A percentile compares a stretch with the other conserved stretches of the same genome.
phyloP scores from a whole-genome alignment of 2,888 invertebrate genomes.

The Mesorhabditis spiculigera region DNA sequence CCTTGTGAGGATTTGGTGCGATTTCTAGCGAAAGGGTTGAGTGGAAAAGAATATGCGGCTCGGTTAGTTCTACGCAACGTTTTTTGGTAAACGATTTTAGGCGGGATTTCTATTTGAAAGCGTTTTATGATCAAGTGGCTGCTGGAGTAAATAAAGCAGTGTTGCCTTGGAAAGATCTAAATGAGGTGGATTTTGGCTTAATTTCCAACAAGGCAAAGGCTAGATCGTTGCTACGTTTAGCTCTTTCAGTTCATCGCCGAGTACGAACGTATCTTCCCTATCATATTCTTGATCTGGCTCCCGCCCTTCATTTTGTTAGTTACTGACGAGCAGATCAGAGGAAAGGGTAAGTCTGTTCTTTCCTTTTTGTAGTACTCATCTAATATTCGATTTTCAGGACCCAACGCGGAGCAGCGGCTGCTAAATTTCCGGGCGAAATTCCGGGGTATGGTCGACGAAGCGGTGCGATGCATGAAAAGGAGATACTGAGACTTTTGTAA shows the following conservation, averaged over 20 bases:
- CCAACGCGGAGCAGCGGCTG: not conserved
- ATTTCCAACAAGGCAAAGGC: not conserved
- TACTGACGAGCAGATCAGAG: not conserved
- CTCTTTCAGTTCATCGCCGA: not conserved
- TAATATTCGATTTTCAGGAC: not conserved
- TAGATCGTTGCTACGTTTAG: too few relatives aligned
- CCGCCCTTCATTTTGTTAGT: not conserved
- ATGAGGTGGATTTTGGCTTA: not conserved
- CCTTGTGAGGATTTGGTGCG: not conserved
- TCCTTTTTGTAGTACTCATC: too few relatives aligned
- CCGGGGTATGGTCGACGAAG: slow-evolving; percentile 3
- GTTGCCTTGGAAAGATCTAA: not conserved
- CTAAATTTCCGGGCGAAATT: not conserved
- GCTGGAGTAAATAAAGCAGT: too few relatives aligned
- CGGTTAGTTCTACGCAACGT: too few relatives aligned
- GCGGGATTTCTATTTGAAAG: slow-evolving; percentile 4
- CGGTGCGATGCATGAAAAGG: not conserved
- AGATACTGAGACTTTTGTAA: too few relatives aligned
- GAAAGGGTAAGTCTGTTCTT: not conserved
- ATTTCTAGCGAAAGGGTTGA: not conserved
- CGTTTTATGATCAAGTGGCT: not conserved
- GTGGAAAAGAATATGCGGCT: not conserved
- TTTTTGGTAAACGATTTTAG: not conserved
- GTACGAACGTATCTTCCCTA: not conserved
- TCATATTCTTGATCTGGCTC: not conserved